Evolutionary conservation across 30 jellyfish, hydroid and myxozoan species (phyloP).

Genomic region (Hydractinia echinata): DNA sequence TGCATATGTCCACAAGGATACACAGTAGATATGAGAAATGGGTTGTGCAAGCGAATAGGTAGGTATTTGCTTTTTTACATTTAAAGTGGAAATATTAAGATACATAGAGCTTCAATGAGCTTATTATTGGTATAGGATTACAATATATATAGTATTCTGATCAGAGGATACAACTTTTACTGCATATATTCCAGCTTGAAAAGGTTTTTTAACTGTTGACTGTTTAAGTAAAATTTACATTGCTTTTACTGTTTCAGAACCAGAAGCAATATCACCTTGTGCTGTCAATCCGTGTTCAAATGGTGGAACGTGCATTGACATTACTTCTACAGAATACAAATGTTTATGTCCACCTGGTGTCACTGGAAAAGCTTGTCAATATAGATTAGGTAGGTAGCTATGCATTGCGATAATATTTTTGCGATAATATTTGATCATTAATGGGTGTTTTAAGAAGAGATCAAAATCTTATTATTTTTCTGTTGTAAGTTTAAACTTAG

Average conservation of each 20-base stretch:
- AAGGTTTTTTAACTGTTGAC: not conserved
- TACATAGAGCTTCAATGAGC: too few species aligned
- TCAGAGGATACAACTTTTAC: too few species aligned
- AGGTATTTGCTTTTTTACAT: too few species aligned
- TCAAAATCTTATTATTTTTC: too few species aligned
- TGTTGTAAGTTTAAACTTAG: too few species aligned
- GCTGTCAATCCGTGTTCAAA: conserved; percentile 57
- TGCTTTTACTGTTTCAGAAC: not conserved
- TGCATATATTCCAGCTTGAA: not conserved
- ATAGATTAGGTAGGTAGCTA: conserved; percentile 14
- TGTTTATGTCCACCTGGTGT: conserved; percentile 53
- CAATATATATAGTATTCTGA: too few species aligned
- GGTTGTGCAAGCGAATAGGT: not conserved
- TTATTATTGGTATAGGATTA: too few species aligned
- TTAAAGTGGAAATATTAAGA: too few species aligned
- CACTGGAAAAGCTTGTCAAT: conserved; percentile 70
- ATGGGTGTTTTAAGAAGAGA: too few species aligned
- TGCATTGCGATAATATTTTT: not conserved
- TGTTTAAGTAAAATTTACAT: not conserved
- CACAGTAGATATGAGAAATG: conserved; percentile 30
- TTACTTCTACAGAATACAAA: conserved; percentile 40
- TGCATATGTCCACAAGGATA: conserved; percentile 30
- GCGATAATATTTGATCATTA: not conserved
- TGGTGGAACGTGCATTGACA: conserved; percentile 71
- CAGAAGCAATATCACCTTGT: conserved; percentile 29